A percentile compares a stretch with the other conserved stretches of the same genome.
phyloP scores from a whole-genome alignment of 2,888 invertebrate species.

The Ennomos quercinarius region DNA sequence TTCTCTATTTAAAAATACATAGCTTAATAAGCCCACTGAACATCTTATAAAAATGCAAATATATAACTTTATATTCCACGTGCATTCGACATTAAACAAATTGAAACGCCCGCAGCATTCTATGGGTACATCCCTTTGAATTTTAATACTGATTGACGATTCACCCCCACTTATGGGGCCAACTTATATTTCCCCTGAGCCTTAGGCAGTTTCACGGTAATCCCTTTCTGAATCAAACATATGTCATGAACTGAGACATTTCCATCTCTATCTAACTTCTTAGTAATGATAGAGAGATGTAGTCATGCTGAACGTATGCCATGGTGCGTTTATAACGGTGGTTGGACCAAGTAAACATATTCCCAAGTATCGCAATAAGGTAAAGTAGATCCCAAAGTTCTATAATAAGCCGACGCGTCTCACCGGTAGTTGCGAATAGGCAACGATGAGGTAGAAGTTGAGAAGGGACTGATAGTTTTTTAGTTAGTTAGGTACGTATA shows the following conservation, averaged over 20 bases:
- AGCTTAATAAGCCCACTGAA: background rate
- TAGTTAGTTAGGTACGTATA: no score
- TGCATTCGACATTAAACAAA: conserved; percentile 63
- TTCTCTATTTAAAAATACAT: no score
- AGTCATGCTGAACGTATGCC: conserved; percentile 26
- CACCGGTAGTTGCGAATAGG: conserved; percentile 65
- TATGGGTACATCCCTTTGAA: conserved; percentile 58
- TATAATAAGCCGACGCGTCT: conserved; percentile 80
- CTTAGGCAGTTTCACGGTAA: conserved; percentile 62
- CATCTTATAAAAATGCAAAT: conserved; percentile 31
- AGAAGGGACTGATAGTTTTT: conserved; percentile 23
- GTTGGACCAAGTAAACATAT: conserved; percentile 71
- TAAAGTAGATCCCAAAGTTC: conserved; percentile 81
- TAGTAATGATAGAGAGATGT: conserved; percentile 50
- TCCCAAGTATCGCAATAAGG: conserved; percentile 69
- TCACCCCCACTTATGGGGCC: conserved; percentile 67
- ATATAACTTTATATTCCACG: conserved; percentile 30
- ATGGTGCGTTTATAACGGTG: conserved; percentile 49
- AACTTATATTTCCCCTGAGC: conserved; percentile 78
- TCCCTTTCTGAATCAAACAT: conserved; percentile 65
- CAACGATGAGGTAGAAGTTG: conserved; percentile 24
- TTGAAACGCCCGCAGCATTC: conserved; percentile 64
- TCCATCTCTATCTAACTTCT: conserved; percentile 52
- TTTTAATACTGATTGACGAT: conserved; percentile 76
- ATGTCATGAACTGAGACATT: conserved; percentile 50